Evolutionary conservation across 2,797 vertebrate species (phyloP), one percentile per base, ranked within the genome.

Genomic region (Micrastur ruficollis): DNA sequence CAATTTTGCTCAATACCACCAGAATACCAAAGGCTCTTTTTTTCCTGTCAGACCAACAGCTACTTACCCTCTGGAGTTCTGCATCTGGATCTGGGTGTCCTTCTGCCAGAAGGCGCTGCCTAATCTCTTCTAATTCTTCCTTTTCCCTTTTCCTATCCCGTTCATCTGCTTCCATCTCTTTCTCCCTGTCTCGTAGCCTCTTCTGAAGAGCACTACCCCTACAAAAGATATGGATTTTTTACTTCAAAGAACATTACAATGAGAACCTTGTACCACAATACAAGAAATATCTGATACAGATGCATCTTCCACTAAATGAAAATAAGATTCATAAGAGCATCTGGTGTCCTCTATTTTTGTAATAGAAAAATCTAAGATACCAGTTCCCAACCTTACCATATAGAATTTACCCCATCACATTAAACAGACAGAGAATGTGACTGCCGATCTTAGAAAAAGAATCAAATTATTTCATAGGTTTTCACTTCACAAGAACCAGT

Each of bases 131-230:
- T 92, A 99, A 97, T 97, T 99, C 99, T 98, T 99, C 99, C 97
- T 99, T 99, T 97, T 99, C 99, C 67, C 99, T 98, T 97, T 99
- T 99, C 97, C 99, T 98, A 95, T 99, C 99, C 94, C 99, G 98
- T 97, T 99, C 99, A 96, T 99, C 99, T 71, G 98, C 98, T 98
- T 99, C 99, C 97, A 99, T 99, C 98, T 99, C 99, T 96, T 99
- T 99, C 98, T 99, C 99, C 85, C 99, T 95, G 97, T 99, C 99
- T 98, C 99, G 98, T 95, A 99, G 98, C 47, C 99, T 99, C 97
- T 99, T 99, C 98, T 99, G 99, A 98, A 99, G 99, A 86, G 99
- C 99, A 97, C 99, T 99, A 97, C 99, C 99, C 98, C 99, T 99
- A 98, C 21, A 97, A 93, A 90, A 94, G 38, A 85, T 32, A 93